Percentiles rank a stretch among this genome's conserved stretches.
Conservation (phyloP, 2,113 vertebrate species). For the Cephalopholis sonnerati region DNA sequence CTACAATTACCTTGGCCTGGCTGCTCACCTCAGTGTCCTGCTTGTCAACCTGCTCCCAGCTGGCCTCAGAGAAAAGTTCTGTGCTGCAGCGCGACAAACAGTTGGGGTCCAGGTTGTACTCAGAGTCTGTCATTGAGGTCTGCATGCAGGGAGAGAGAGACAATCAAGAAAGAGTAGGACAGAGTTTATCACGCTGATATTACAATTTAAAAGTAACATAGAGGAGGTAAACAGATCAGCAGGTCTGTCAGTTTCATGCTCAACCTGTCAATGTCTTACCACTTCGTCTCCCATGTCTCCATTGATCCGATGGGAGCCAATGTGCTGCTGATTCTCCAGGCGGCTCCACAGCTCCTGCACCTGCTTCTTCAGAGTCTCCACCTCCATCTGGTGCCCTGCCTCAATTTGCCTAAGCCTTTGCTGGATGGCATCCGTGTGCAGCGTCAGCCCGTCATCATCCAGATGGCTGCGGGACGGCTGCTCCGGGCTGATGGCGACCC, state of each 20-base stretch:
- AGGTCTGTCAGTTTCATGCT: neutral
- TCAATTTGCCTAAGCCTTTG: slow-evolving; percentile 97
- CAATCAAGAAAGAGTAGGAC: too few species aligned
- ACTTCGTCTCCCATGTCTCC: slow-evolving; percentile 93
- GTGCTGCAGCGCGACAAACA: slow-evolving; percentile 98
- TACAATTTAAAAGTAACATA: neutral
- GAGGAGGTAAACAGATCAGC: neutral
- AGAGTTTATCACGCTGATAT: neutral
- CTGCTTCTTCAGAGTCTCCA: slow-evolving; percentile 96
- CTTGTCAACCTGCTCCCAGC: slow-evolving; percentile 99
- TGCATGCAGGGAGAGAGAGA: slow-evolving; percentile 69
- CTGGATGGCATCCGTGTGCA: slow-evolving; percentile 93
- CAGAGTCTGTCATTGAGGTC: slow-evolving; percentile 95
- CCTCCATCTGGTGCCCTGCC: slow-evolving; percentile 94
- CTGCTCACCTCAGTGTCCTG: slow-evolving; percentile 94
- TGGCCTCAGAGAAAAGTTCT: slow-evolving; percentile 98
- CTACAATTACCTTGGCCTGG: neutral
- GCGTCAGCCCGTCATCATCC: slow-evolving; percentile 93
- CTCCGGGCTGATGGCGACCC: slow-evolving; percentile 87
- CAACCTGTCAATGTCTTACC: slow-evolving; percentile 83
- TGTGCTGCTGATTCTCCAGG: slow-evolving; percentile 92
- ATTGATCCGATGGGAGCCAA: slow-evolving; percentile 87
- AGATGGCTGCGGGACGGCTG: slow-evolving; percentile 92
- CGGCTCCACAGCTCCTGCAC: slow-evolving; percentile 95
- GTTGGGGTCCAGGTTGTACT: slow-evolving; percentile 96